Conservation (phyloP, 2,797 vertebrate species). For the Sarcoramphus papa region DNA sequence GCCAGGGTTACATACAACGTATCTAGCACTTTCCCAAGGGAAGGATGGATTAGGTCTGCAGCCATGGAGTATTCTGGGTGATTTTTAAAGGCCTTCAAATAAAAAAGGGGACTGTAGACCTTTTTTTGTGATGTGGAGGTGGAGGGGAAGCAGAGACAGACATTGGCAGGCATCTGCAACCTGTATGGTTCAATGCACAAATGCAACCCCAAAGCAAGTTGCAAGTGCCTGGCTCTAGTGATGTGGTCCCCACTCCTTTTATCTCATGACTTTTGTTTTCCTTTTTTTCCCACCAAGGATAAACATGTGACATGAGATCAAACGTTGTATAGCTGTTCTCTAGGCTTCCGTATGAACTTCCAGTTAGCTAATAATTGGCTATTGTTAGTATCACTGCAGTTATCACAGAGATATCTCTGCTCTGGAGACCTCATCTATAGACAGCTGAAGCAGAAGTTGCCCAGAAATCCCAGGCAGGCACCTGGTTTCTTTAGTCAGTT, state of each 20-base stretch:
- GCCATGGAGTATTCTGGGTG: background rate
- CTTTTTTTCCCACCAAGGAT: background rate
- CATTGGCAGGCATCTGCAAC: background rate
- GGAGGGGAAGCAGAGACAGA: background rate
- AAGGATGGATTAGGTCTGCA: conserved; percentile 18
- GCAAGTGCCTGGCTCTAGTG: background rate
- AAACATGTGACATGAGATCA: background rate
- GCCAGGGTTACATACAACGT: background rate
- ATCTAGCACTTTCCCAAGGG: conserved; percentile 52
- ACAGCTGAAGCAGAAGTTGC: background rate
- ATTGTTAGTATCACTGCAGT: background rate
- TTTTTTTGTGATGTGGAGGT: background rate
- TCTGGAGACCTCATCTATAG: background rate
- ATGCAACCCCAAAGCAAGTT: background rate
- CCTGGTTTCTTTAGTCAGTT: background rate
- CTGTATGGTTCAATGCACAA: conserved; percentile 7
- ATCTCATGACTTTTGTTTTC: background rate
- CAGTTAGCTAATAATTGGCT: background rate
- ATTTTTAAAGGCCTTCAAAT: conserved; percentile 23
- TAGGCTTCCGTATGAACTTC: background rate
- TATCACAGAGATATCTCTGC: background rate
- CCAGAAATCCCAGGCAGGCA: background rate
- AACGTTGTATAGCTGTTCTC: background rate
- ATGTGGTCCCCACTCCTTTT: background rate
- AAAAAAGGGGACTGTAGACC: background rate